Percentiles rank a stretch among this genome's conserved stretches.
phyloP scores from a whole-genome alignment of 2,888 invertebrate genomes.

The Cryptus armator region DNA sequence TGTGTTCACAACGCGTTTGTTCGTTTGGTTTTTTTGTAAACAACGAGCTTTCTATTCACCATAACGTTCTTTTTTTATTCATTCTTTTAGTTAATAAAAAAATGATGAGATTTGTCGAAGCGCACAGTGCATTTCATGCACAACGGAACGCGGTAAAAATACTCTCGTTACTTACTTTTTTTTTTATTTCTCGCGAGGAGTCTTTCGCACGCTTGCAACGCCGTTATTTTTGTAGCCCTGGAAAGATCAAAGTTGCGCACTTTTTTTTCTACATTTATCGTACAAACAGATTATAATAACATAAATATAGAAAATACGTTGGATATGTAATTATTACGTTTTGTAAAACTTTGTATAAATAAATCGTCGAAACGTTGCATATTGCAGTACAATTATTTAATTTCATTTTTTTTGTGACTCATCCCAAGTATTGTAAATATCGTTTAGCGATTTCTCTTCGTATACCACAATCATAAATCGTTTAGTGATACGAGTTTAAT shows the following conservation, averaged over 20 bases:
- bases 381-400: background rate
- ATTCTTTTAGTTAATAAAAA: background rate
- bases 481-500: no score
- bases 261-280: constrained; percentile 14
- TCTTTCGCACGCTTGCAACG: constrained; percentile 11
- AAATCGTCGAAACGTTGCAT: constrained; percentile 61
- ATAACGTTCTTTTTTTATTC: background rate
- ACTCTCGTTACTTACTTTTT: constrained; percentile 3
- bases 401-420: background rate
- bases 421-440: background rate
- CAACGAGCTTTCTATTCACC: background rate
- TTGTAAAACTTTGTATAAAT: constrained; percentile 69
- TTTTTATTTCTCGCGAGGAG: constrained; percentile 5
- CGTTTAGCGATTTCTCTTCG: background rate
- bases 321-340: constrained; percentile 68
- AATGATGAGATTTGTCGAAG: background rate
- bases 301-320: constrained; percentile 52
- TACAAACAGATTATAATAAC: constrained; percentile 28
- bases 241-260: constrained; percentile 24
- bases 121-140: constrained; percentile 8
- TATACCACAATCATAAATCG: no score
- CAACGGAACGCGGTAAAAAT: background rate
- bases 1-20: constrained; percentile 25
- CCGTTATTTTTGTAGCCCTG: background rate
- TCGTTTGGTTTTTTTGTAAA: constrained; percentile 5